Evolutionary conservation across 2,888 invertebrate genomes (phyloP).

Genomic region (Apodemia duryi): DNA sequence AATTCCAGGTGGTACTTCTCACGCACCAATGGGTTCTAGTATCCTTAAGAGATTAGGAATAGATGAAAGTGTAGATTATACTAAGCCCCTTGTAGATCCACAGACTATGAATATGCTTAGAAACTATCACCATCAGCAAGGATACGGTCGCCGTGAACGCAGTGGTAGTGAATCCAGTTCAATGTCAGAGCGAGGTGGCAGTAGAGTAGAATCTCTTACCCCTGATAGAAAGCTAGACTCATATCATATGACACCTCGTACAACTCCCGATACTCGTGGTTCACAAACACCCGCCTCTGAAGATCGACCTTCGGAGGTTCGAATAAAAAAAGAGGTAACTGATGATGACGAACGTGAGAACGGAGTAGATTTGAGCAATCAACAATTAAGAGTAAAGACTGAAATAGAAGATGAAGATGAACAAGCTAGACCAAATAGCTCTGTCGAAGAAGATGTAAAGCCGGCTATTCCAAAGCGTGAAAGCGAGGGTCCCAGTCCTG

Average conservation of each 20-base stretch:
- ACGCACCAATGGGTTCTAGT: slow-evolving; percentile 92
- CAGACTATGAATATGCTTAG: slow-evolving; percentile 91
- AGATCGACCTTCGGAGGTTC: slow-evolving; percentile 78
- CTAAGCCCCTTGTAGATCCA: slow-evolving; percentile 92
- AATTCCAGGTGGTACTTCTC: slow-evolving; percentile 79
- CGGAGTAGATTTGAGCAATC: slow-evolving; percentile 62
- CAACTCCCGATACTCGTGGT: slow-evolving; percentile 84
- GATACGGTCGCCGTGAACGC: slow-evolving; percentile 85
- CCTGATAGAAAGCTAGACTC: slow-evolving; percentile 88
- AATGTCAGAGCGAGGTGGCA: slow-evolving; percentile 89
- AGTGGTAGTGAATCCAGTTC: slow-evolving; percentile 94
- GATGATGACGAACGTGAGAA: slow-evolving; percentile 75
- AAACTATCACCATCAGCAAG: slow-evolving; percentile 85
- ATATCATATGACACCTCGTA: slow-evolving; percentile 82
- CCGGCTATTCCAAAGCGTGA: slow-evolving; percentile 71
- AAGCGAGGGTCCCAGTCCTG: slow-evolving; percentile 74
- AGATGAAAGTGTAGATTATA: slow-evolving; percentile 95
- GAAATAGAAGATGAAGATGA: slow-evolving; percentile 82
- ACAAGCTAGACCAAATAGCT: slow-evolving; percentile 62
- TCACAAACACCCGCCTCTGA: slow-evolving; percentile 81
- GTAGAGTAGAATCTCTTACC: slow-evolving; percentile 88
- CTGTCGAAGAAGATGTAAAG: slow-evolving; percentile 60
- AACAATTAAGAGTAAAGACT: slow-evolving; percentile 80
- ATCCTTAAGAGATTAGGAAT: slow-evolving; percentile 94
- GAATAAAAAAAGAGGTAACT: slow-evolving; percentile 79